Base-by-base conservation (phyloP, 1,140 invertebrate genomes). In the Aphidius gifuensis region DNA sequence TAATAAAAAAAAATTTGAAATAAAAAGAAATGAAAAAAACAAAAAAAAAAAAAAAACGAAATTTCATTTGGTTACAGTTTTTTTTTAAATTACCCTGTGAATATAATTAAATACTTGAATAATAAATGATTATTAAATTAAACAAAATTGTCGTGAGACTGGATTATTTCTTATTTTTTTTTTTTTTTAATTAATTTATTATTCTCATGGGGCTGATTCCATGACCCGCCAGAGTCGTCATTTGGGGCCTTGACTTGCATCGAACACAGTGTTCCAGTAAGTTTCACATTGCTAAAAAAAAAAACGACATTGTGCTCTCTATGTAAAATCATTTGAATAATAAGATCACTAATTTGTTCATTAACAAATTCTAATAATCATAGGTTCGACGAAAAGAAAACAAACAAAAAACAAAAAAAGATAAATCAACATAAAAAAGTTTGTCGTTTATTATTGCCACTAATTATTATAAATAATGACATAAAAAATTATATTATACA, bases 401-500 rank as follows among this genome's bases (percentile, higher is more conserved):
- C 49, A 50, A 50, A 53, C 69, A 65, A 69, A 68, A 69, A 62
- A 69, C 57, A 68, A 70, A 71, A 67, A 68, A 63, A 71, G 68
- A 69, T 68, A 64, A 71, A 70, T 64, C 69, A 65, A 63, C 58
- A n/a, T n/a, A n/a, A n/a, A n/a, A n/a, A n/a, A n/a, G n/a, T n/a
- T n/a, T n/a, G 71, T 64, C 68, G 69, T 72, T 73, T 68, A 74
- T 73, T 75, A 77, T 71, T 77, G 69, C 71, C 68, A 71, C 75
- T 74, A 72, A 79, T 75, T 76, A 74, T 73, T 45, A 40, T 47
- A 51, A 71, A 65, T 68, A 69, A 72, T 66, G 62, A 67, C 56
- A 66, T 70, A 79, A 66, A 73, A 68, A 72, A 78, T 72, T 69
- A 75, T 74, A 77, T 77, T 75, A 78, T 72, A 74, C 68, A 71